Evolutionary conservation across 2,113 vertebrate species (phyloP), one percentile per base, ranked within the genome.

Genomic region (Ictidomys tridecemlineatus): DNA sequence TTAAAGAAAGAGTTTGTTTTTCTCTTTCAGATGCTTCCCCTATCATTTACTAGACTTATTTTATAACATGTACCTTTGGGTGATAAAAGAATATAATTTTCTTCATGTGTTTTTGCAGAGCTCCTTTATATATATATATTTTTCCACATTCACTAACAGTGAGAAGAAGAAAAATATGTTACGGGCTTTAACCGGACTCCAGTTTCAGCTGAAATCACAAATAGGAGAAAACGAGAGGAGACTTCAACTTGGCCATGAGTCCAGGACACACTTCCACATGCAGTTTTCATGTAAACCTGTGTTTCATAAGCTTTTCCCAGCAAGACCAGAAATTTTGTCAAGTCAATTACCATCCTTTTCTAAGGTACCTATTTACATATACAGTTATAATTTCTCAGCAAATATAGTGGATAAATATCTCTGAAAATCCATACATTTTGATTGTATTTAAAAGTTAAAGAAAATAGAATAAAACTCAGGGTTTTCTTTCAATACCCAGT

Each of bases 81-180:
- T 97, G 97, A 92, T 53, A 90, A 89, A 93, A 93, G 30, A 86
- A 86, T 80, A 95, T 79, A 70, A 73, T 98, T 97, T 98, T 94
- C 96, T 98, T 70, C 24, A 90, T 98, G 7, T 98, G 58, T 98
- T 98, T 63, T 98, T 98, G 45, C 74, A 98, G 97, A 67, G 85
- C 3, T 88, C 14, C 30, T 28, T 93, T 96, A 95, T 96, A 96
- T 72, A 17, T 45, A 39, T 42, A n/a, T n/a, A n/a, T 42, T 92
- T 96, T 67, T 45, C 2, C 97, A 92, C 87, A 90, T 97, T 85
- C 94, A 85, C 56, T 90, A 95, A 92, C 89, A 97, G 94, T 80
- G 89, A 94, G 96, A 88, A 91, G 96, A 97, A 97, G 97, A 97
- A 97, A 98, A 95, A 93, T 84, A 99, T 99, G 99, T 98, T 99